Base-by-base conservation (phyloP, 2,797 vertebrate genomes). In the Iguana delicatissima region DNA sequence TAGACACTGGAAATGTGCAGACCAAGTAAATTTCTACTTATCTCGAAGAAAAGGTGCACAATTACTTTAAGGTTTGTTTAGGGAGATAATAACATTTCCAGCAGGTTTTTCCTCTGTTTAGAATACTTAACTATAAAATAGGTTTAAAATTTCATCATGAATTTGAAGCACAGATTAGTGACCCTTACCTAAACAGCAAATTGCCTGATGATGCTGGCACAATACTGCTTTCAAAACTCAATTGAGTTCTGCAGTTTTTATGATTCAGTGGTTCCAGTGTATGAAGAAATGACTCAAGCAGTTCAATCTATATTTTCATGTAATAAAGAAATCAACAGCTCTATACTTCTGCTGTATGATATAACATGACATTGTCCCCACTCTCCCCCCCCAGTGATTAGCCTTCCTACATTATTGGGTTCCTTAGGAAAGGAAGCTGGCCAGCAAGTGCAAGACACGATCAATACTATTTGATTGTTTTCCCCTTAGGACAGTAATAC, bases 401-500 rank as follows among this genome's bases (percentile, higher is more conserved):
- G 67, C 38, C 50, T 79, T 77, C 80, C 29, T 1, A 0, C 84
- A 91, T 88, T 92, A 85, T 92, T 93, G 92, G 55, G 59, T 92
- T 91, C 93, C 77, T 55, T 80, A 79, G 79, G 92, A 32, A 46
- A 57, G 74, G 79, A 87, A 1, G 14, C 26, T 90, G 1, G 0
- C 77, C 91, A 91, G 50, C 22, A 94, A 94, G 67, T 57, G 69
- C 5, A 88, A 69, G 92, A 90, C 50, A 81, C 89, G 79, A 95
- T 94, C 91, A 91, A 92, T 93, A 92, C 14, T 89, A 89, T 95
- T 90, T 92, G 90, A 84, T 92, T 95, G 95, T 84, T 32, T 91
- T 91, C 91, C 87, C 88, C 89, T 90, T 69, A 85, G 92, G 88
- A 89, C 85, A 89, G 77, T 82, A 84, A 62, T 89, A 83, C 9